Percentiles rank a stretch among this genome's conserved stretches.
Evolutionary conservation across 1,140 invertebrate species (phyloP).

Genomic region (Aphis gossypii): DNA sequence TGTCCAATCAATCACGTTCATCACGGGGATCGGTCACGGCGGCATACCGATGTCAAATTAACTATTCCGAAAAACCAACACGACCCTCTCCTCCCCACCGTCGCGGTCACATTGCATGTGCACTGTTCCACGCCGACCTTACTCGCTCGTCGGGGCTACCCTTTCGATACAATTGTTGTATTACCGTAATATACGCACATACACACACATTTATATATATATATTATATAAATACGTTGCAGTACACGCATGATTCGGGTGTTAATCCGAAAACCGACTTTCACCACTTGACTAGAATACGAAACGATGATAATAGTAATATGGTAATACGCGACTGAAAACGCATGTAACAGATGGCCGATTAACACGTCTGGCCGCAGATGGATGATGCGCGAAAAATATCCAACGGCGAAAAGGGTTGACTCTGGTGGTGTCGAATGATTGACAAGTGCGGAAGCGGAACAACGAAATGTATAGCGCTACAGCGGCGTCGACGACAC

Average conservation of each 20-base stretch:
- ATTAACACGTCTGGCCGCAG: constrained; percentile 51
- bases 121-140: neutral
- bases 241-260: neutral
- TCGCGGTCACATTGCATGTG: neutral
- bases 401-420: constrained; percentile 51
- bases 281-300: constrained; percentile 33
- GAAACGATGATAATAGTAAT: constrained; percentile 22
- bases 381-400: constrained; percentile 51
- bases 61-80: constrained; percentile 38
- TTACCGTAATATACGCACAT: neutral
- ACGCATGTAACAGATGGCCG: constrained; percentile 45
- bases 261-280: constrained; percentile 27
- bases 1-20: constrained; percentile 39
- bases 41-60: constrained; percentile 53
- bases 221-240: neutral
- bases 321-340: constrained; percentile 3
- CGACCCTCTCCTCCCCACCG: neutral
- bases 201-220: neutral
- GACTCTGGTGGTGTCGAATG: neutral
- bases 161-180: neutral
- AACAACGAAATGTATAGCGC: neutral
- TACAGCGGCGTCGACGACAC: neutral
- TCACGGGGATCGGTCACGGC: constrained; percentile 48
- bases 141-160: neutral
- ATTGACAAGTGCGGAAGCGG: constrained; percentile 53